Conservation (phyloP, 2,888 invertebrate genomes). For the Eristalis pertinax region DNA sequence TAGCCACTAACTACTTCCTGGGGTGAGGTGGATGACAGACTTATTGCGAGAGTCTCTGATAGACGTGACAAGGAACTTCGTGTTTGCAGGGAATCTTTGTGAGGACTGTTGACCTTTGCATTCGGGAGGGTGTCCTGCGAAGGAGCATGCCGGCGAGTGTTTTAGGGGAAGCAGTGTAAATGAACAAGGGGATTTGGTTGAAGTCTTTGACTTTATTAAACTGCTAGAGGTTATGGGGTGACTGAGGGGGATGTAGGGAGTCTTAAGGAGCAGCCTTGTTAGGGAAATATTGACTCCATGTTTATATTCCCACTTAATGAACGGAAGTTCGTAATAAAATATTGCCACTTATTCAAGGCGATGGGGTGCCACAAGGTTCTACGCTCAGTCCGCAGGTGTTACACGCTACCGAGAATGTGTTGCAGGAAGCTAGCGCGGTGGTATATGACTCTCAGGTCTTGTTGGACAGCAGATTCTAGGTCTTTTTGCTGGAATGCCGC, state of each 20-base stretch:
- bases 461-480: too few species aligned
- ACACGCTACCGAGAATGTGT: too few species aligned
- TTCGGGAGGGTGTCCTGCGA: background rate
- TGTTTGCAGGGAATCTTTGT: background rate
- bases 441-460: too few species aligned
- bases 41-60: background rate
- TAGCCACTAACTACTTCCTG: background rate
- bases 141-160: background rate
- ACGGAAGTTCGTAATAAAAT: too few species aligned
- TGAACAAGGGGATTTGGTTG: background rate
- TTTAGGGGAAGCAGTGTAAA: background rate
- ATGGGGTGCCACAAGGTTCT: too few species aligned
- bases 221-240: background rate
- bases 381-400: too few species aligned
- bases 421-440: too few species aligned
- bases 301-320: too few species aligned
- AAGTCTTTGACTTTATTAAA: background rate
- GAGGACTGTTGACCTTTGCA: background rate
- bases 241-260: background rate
- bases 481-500: too few species aligned
- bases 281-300: too few species aligned
- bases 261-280: background rate
- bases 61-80: background rate
- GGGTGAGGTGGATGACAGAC: background rate
- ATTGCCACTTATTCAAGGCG: too few species aligned